These are phyloP conservation scores for Pseudochromis fuscus DNA, from an alignment of 2,797 vertebrate genomes.

Conservation along the genomic window DNA sequence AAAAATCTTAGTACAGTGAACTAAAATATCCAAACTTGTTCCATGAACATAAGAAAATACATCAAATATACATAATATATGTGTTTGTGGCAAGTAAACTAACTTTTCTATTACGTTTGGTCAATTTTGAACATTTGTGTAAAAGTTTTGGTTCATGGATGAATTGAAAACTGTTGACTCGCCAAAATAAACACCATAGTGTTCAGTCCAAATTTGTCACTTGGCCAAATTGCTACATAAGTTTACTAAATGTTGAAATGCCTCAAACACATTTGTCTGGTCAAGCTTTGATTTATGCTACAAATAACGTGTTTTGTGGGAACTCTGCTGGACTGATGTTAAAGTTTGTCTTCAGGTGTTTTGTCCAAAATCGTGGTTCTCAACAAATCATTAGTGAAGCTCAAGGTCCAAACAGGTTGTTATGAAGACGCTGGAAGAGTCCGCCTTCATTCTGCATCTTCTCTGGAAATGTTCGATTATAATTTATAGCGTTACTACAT, in stretches of 20 bases:
- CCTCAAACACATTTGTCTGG: neutral
- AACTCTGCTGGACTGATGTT: neutral
- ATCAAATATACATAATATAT: too few relatives aligned
- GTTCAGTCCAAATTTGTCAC: slow-evolving; percentile 17
- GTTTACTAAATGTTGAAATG: neutral
- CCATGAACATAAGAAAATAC: too few relatives aligned
- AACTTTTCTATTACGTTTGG: too few relatives aligned
- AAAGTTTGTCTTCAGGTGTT: neutral
- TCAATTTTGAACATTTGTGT: too few relatives aligned
- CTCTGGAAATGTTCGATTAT: slow-evolving; percentile 64
- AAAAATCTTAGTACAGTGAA: too few relatives aligned
- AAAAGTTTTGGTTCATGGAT: too few relatives aligned
- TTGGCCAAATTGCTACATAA: neutral
- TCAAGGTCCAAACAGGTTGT: slow-evolving; percentile 35
- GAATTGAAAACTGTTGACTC: neutral
- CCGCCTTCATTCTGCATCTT: slow-evolving; percentile 46
- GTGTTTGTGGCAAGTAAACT: too few relatives aligned
- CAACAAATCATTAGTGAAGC: neutral
- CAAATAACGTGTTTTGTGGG: neutral
- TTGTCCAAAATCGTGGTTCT: neutral
- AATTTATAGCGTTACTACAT: slow-evolving; percentile 73
- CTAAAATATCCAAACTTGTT: too few relatives aligned
- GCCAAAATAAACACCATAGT: slow-evolving; percentile 36
- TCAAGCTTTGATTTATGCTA: neutral
- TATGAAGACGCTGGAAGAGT: slow-evolving; percentile 19